Evolutionary conservation across 2,113 vertebrate genomes (phyloP), one percentile per base, ranked within the genome.

Genomic region (Cinclus cinclus): DNA sequence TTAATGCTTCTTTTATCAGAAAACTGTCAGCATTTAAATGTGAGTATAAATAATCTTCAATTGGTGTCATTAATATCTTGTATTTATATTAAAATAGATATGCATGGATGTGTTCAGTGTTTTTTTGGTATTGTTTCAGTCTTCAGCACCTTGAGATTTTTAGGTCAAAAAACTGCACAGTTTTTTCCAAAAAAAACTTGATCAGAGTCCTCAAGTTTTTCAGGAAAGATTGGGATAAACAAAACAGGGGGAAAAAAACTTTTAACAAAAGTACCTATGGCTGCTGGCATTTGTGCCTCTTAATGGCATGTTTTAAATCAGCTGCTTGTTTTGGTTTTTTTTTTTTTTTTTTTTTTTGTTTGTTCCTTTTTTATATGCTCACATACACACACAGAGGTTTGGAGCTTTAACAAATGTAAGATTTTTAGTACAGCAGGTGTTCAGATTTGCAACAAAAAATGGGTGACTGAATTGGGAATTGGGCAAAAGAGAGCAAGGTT

Each of bases 201-300:
- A 15, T n/a, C 58, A 44, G 5, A 15, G 11, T 55, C 20, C 12
- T 82, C 13, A 41, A 30, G 31, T 21, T 68, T 59, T 89, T 59
- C 28, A 44, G 19, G 27, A 83, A 89, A 64, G 8, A 35, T 6
- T 67, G 7, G 10, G 20, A 30, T 47, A 33, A 75, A 59, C 3
- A 37, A 46, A 52, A 42, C 0, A 13, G 3, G 6, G 17, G 5
- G 2, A 2, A 17, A 2, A 17, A 46, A 55, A 4, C 18, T 20
- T 62, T 31, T 27, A 42, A 35, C 11, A 30, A 82, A 79, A 11
- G 10, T 68, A 27, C 6, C 13, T 41, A 27, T 8, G 35, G 20
- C 12, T 74, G 2, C 18, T 13, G 11, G 11, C 1, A 4, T 31
- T 42, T 73, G 0, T 52, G 47, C 27, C 59, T 52, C 35, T 77